Conservation (phyloP, 2,113 vertebrate genomes). For the Gymnorhina tibicen region DNA sequence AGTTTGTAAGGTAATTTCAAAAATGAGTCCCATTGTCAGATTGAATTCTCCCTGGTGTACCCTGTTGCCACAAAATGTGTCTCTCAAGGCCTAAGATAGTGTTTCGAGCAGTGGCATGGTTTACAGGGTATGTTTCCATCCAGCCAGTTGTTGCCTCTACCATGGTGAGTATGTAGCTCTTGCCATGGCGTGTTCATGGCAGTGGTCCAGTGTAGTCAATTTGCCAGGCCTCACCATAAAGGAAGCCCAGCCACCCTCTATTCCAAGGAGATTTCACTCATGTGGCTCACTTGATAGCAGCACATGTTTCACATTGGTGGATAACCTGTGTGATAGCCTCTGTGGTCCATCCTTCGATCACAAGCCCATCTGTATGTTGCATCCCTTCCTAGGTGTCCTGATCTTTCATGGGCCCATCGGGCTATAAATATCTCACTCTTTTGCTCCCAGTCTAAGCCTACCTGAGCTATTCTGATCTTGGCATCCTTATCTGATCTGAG, state of each 20-base stretch:
- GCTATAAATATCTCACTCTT: not conserved
- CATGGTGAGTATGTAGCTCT: no score
- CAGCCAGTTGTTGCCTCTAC: not conserved
- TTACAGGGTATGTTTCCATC: not conserved
- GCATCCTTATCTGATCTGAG: not conserved
- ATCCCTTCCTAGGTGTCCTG: not conserved
- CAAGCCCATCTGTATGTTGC: no score
- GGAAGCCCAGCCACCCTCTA: not conserved
- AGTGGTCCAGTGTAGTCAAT: no score
- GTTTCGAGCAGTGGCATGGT: not conserved
- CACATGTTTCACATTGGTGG: not conserved
- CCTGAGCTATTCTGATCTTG: not conserved
- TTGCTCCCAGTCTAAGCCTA: not conserved
- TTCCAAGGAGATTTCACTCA: not conserved
- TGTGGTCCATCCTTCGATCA: accelerated
- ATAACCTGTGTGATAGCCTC: not conserved
- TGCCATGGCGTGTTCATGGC: not conserved
- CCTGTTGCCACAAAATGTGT: not conserved
- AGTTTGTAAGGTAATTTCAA: not conserved
- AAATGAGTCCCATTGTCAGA: not conserved
- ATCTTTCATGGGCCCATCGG: accelerated
- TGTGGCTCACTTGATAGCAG: not conserved
- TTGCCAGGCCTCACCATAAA: not conserved
- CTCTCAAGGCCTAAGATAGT: not conserved
- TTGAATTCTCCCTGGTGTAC: not conserved